These are phyloP conservation scores for Odontothrips loti DNA, from an alignment of 2,888 invertebrate species.

Conservation along the genomic window DNA sequence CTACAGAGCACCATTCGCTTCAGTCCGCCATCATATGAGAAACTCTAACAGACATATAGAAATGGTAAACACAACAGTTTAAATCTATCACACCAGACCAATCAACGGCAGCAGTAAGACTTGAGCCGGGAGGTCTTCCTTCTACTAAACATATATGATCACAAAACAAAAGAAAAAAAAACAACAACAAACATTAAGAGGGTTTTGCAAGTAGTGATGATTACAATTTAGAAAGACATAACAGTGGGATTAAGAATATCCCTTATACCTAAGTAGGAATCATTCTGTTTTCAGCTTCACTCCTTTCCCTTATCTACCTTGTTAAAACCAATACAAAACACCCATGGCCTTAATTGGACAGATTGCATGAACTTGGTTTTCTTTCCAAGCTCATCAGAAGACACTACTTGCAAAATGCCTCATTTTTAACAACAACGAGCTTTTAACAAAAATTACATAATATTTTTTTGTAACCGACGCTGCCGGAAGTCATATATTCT, in stretches of 20 bases:
- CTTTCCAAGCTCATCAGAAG: not conserved
- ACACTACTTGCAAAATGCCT: constrained; percentile 7
- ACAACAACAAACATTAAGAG: not conserved
- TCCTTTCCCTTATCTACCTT: too few relatives aligned
- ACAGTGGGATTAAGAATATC: not conserved
- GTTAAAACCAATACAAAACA: too few relatives aligned
- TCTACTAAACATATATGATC: constrained; percentile 4
- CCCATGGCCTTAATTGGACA: not conserved
- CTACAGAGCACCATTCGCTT: constrained; percentile 14
- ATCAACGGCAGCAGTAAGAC: not conserved
- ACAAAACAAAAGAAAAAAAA: constrained; percentile 12
- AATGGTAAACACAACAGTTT: constrained; percentile 20
- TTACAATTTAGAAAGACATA: not conserved
- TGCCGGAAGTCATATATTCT: constrained; percentile 92
- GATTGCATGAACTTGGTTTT: not conserved
- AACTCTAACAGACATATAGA: constrained; percentile 17
- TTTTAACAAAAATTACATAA: not conserved
- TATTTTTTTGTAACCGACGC: constrained; percentile 57
- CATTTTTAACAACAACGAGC: not conserved
- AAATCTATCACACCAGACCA: constrained; percentile 17
- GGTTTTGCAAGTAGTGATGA: not conserved
- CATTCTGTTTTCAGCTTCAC: too few relatives aligned
- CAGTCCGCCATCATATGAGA: constrained; percentile 9
- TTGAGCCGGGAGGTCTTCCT: not conserved
- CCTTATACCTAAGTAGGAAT: too few relatives aligned